Base-by-base conservation (phyloP, 2,797 vertebrate species). In the Bucorvus abyssinicus region DNA sequence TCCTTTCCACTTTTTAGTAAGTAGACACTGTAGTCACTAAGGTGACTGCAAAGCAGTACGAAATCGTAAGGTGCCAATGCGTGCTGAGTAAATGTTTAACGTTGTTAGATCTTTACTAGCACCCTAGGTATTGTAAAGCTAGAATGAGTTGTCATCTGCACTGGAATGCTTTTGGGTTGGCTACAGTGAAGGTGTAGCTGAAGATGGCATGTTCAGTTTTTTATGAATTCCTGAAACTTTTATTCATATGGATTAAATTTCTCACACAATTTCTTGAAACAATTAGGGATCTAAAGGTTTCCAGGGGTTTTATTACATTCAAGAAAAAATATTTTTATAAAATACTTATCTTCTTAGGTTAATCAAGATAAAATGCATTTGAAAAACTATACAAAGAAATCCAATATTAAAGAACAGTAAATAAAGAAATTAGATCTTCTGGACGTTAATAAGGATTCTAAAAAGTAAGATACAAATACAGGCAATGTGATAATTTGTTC, bases 221-320 rank as follows among this genome's bases (percentile, higher is more conserved):
- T 69, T 49, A n/a, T 27, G 6, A 67, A 82, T 74, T 74, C 60
- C 52, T 36, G 23, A 74, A 89, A 70, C 47, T 69, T 84, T 53
- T 7, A 38, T 77, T 74, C 3, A 12, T 57, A 38, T 42, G 29
- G 3, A 14, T 77, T 63, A 76, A 84, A 77, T 13, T 67, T 80
- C 22, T 57, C 23, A 49, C 6, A 42, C 12, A 50, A 38, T 64
- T 82, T 79, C 8, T 42, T 78, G 22, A 89, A 81, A 86, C 40
- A 73, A 44, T 1, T 2, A 53, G 30, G 8, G 6, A 27, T 52
- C 14, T 71, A 24, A 49, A 57, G 67, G 6, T 32, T 88, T 42
- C 22, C 6, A 8, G 5, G 6, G 3, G 42, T 38, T 56, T 20
- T 56, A 30, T 52, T 14, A 24, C 30, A 64, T 2, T 0, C 7